phyloP scores from a whole-genome alignment of 2,888 invertebrate genomes.

The Gymnosoma rotundatum region DNA sequence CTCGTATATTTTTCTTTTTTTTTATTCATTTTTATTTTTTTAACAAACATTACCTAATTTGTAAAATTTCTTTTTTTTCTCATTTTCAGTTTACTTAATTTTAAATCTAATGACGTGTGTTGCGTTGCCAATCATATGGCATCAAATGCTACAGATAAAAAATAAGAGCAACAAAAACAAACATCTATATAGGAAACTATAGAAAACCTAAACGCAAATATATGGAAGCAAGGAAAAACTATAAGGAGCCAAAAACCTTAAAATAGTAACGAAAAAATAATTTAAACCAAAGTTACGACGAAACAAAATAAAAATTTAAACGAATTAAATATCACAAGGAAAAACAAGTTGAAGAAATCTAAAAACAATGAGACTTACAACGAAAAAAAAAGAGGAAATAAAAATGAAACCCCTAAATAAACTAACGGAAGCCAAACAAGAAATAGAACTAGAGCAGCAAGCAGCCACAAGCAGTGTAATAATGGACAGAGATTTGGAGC shows the following conservation, averaged over 20 bases:
- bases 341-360: not conserved
- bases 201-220: constrained; percentile 12
- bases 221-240: constrained; percentile 1
- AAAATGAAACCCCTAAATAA: constrained; percentile 19
- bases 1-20: no score
- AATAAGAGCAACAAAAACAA: constrained; percentile 1
- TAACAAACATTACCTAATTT: no score
- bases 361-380: constrained; percentile 66
- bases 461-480: constrained; percentile 2
- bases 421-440: constrained; percentile 25
- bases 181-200: constrained; percentile 24
- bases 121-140: constrained; percentile 39
- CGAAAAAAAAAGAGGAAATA: constrained; percentile 65
- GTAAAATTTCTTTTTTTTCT: not conserved
- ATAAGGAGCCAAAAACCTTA: constrained; percentile 6
- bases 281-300: constrained; percentile 18
- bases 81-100: constrained; percentile 51
- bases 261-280: not conserved
- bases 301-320: not conserved
- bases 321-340: not conserved
- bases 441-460: constrained; percentile 14
- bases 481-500: constrained; percentile 41
- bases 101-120: constrained; percentile 51
- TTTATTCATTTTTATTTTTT: no score
- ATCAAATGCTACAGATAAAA: constrained; percentile 50